Evolutionary conservation across 2,888 invertebrate genomes (phyloP).

Genomic region (Stenodera caucasica): DNA sequence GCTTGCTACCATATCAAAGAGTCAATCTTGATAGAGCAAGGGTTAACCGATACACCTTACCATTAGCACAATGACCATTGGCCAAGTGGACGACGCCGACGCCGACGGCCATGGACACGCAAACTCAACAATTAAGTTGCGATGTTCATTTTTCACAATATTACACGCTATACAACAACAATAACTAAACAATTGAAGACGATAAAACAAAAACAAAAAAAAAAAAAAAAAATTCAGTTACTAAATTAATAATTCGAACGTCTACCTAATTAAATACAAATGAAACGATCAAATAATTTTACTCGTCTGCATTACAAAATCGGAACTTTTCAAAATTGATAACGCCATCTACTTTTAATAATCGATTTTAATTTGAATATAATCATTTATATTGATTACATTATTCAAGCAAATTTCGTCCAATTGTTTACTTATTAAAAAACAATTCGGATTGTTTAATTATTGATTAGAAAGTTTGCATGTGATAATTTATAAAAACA

Average conservation of each 20-base stretch:
- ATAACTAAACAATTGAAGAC: no score
- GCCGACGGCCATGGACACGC: slow-evolving; percentile 31
- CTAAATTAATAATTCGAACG: no score
- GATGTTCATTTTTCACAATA: slow-evolving; percentile 29
- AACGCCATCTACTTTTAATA: neutral
- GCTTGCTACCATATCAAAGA: slow-evolving; percentile 48
- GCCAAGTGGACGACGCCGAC: slow-evolving; percentile 33
- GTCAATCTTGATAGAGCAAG: slow-evolving; percentile 50
- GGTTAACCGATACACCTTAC: slow-evolving; percentile 52
- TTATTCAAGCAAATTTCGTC: no score
- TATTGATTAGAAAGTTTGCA: slow-evolving; percentile 22
- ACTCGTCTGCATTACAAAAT: neutral
- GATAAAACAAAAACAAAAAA: no score
- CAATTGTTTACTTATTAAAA: neutral
- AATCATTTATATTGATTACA: no score
- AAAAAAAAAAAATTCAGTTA: no score
- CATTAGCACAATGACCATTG: slow-evolving; percentile 53
- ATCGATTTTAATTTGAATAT: neutral
- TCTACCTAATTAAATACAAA: slow-evolving; percentile 16
- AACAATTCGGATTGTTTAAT: neutral
- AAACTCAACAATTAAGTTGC: slow-evolving; percentile 31
- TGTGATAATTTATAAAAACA: slow-evolving; percentile 13
- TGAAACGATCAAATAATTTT: slow-evolving; percentile 10
- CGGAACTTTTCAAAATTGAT: neutral
- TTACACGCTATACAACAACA: slow-evolving; percentile 22